A percentile compares a stretch with the other conserved stretches of the same genome.
phyloP scores from a whole-genome alignment of 2,888 invertebrate species.

The Pterostichus niger region DNA sequence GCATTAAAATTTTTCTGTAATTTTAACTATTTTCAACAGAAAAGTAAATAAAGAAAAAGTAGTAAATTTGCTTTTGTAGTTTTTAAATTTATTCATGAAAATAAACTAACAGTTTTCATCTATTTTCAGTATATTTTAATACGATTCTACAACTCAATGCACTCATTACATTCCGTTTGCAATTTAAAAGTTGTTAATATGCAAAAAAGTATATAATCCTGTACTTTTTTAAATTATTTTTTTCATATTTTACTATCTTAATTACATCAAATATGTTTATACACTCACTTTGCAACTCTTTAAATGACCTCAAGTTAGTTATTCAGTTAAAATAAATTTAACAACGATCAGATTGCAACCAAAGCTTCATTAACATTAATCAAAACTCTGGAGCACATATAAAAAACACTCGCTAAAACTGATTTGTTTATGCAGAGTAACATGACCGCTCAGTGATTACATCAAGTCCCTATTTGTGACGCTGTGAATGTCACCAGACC shows the following conservation, averaged over 20 bases:
- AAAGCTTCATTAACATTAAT: not conserved
- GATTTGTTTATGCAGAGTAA: slow-evolving; percentile 52
- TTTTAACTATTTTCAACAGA: too few relatives aligned
- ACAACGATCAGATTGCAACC: not conserved
- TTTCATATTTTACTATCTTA: not conserved
- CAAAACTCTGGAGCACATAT: slow-evolving; percentile 17
- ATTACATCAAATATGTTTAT: slow-evolving; percentile 30
- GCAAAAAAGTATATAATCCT: too few relatives aligned
- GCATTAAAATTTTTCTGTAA: too few relatives aligned
- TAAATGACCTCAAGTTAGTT: not conserved
- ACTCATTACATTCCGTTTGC: too few relatives aligned
- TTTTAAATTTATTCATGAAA: too few relatives aligned
- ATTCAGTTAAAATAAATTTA: not conserved
- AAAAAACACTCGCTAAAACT: slow-evolving; percentile 23
- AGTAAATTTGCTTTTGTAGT: too few relatives aligned
- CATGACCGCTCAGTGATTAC: slow-evolving; percentile 49
- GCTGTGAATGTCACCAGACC: not conserved
- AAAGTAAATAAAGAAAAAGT: too few relatives aligned
- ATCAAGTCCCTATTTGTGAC: slow-evolving; percentile 33
- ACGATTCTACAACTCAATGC: too few relatives aligned
- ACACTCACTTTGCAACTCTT: not conserved
- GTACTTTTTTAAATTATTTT: too few relatives aligned
- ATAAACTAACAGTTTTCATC: too few relatives aligned
- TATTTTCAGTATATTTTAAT: too few relatives aligned
- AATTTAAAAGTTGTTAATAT: too few relatives aligned